Percentiles rank a stretch among this genome's conserved stretches.
phyloP scores from a whole-genome alignment of 2,113 vertebrate genomes.

The Isurus oxyrinchus region DNA sequence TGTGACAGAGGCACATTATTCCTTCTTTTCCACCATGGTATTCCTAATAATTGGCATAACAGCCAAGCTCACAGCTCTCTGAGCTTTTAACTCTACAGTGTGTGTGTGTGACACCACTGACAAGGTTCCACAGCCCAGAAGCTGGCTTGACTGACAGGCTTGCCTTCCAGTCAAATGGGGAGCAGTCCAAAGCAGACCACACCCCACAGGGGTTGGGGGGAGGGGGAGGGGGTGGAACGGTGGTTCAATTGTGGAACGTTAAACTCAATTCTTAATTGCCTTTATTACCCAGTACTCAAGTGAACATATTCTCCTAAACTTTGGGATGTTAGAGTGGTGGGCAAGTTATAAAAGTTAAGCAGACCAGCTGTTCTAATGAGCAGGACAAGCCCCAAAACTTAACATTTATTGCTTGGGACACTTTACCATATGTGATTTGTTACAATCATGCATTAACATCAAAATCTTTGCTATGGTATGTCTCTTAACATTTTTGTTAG shows the following conservation, averaged over 20 bases:
- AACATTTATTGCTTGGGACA: not conserved
- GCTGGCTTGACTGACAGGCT: not conserved
- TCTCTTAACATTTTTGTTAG: slow-evolving; percentile 16
- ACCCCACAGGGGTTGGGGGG: not conserved
- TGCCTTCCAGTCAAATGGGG: not conserved
- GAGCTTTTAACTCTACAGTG: not conserved
- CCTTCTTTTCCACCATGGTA: not conserved
- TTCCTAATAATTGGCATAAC: not conserved
- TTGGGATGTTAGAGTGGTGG: not conserved
- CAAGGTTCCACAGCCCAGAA: not conserved
- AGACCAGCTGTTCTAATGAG: not conserved
- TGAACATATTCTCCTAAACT: not conserved
- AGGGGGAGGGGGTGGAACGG: not conserved
- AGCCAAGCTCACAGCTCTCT: not conserved
- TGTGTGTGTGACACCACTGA: not conserved
- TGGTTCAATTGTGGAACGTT: not conserved
- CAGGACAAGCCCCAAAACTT: not conserved
- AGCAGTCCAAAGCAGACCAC: not conserved
- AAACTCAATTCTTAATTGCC: not conserved
- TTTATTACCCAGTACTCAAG: not conserved
- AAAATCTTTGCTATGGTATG: not conserved
- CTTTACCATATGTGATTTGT: slow-evolving; percentile 16
- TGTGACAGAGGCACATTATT: not conserved
- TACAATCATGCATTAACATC: slow-evolving; percentile 4
- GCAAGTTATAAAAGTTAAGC: not conserved